A percentile compares a stretch with the other conserved stretches of the same genome.
Evolutionary conservation across 2,888 invertebrate genomes (phyloP).

Genomic region (Hipparchia sbordonii): DNA sequence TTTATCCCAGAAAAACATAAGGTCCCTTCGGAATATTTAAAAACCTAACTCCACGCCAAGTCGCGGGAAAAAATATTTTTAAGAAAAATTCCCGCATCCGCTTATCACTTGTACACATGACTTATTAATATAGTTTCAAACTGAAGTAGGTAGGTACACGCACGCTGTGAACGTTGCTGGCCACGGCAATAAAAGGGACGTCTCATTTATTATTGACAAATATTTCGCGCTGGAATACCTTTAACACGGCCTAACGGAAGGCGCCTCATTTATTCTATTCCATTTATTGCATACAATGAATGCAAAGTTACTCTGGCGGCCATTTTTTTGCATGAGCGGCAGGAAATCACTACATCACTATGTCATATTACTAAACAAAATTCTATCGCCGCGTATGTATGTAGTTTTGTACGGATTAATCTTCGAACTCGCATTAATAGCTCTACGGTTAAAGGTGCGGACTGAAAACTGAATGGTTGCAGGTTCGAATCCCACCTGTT

Average conservation of each 20-base stretch:
- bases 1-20: no score
- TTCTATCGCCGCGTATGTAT: not conserved
- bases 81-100: conserved; percentile 10
- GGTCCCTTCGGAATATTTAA: no score
- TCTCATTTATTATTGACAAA: conserved; percentile 83
- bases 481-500: no score
- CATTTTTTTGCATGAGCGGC: conserved; percentile 48
- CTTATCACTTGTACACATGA: conserved; percentile 42
- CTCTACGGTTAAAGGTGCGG: no score
- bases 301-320: conserved; percentile 61
- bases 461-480: no score
- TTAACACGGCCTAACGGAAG: conserved; percentile 70
- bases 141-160: conserved; percentile 51
- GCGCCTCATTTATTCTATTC: conserved; percentile 75
- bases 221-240: conserved; percentile 76
- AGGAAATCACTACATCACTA: conserved; percentile 60
- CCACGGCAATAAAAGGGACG: conserved; percentile 71
- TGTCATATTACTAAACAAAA: not conserved
- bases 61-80: not conserved
- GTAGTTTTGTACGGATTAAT: no score
- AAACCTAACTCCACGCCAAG: not conserved
- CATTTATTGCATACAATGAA: conserved; percentile 65
- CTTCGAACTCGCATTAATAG: no score
- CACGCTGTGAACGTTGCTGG: conserved; percentile 63
- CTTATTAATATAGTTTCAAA: conserved; percentile 66